Evolutionary conservation across 2,797 vertebrate species (phyloP), one percentile per base, ranked within the genome.

Genomic region (Intellagama lesueurii): DNA sequence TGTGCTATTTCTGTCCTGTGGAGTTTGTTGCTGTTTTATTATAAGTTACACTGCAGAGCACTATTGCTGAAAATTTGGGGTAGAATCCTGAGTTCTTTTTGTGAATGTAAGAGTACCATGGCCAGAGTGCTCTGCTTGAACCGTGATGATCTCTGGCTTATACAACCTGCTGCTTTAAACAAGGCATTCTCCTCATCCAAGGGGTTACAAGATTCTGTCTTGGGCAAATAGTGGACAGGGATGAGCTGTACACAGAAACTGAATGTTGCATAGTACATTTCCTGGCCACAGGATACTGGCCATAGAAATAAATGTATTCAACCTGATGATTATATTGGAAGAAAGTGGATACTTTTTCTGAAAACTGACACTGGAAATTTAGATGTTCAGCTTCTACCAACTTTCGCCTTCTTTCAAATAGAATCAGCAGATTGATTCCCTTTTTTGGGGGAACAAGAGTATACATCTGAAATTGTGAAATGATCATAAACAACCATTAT

Each of bases 381-480:
- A 56, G 17, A 22, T 5, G 19, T 22, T 64, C 1, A 14, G 60
- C 19, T 22, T 64, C 60, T 64, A 64, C 60, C 19, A 64, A 19
- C 19, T 64, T 22, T 64, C 16, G 19, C 16, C 19, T 64, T 64
- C 60, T 80, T 26, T 87, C 7, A 79, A 66, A 72, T 11, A 12
- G 7, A 0, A 35, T 0, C 32, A 0, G 87, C 90, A 90, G 32
- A 70, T 78, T 8, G 52, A 52, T 60, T 88, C 30, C 35, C 75
- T 4, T 3, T 76, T 87, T 7, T 32, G 8, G 70, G 90, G 28
- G 19, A 87, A 89, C 83, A 83, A 64, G 56, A 90, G 0, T 83
- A 44, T 73, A 85, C 68, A 68, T 7, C 30, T 69, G 14, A 88
- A 32, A 73, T 88, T 75, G 16, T 78, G 60, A 91, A 12, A 73